Conservation (phyloP, 2,113 vertebrate species). For the Ochotona curzoniae region DNA sequence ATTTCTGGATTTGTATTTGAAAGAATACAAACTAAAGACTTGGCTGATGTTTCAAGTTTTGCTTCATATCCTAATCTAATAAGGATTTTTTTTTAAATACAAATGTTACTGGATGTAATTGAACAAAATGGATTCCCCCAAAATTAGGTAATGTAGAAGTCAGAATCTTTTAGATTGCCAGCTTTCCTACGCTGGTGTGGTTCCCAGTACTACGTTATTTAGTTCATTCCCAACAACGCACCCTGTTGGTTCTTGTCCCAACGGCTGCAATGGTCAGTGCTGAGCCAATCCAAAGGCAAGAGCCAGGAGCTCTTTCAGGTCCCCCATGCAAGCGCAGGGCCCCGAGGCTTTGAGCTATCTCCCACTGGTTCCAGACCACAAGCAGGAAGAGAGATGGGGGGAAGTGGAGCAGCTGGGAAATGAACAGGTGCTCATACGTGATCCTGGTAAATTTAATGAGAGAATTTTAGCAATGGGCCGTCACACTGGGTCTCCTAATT, state of each 20-base stretch:
- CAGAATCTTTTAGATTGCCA: accelerated
- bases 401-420: too few species aligned
- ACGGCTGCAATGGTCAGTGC: too few species aligned
- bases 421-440: too few species aligned
- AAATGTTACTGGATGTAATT: not conserved
- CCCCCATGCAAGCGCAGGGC: too few species aligned
- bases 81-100: not conserved
- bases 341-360: too few species aligned
- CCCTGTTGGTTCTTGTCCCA: not conserved
- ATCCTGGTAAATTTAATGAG: too few species aligned
- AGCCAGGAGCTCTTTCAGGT: too few species aligned
- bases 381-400: too few species aligned
- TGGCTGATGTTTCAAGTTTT: not conserved
- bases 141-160: not conserved
- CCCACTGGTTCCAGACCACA: too few species aligned
- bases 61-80: not conserved
- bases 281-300: too few species aligned
- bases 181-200: accelerated
- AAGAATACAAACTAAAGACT: not conserved
- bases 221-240: accelerated
- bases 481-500: too few species aligned
- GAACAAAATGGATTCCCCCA: not conserved
- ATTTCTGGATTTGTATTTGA: not conserved
- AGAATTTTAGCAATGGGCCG: too few species aligned
- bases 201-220: not conserved